Conservation (phyloP, 1,140 invertebrate genomes). For the Archivesica marissinica region DNA sequence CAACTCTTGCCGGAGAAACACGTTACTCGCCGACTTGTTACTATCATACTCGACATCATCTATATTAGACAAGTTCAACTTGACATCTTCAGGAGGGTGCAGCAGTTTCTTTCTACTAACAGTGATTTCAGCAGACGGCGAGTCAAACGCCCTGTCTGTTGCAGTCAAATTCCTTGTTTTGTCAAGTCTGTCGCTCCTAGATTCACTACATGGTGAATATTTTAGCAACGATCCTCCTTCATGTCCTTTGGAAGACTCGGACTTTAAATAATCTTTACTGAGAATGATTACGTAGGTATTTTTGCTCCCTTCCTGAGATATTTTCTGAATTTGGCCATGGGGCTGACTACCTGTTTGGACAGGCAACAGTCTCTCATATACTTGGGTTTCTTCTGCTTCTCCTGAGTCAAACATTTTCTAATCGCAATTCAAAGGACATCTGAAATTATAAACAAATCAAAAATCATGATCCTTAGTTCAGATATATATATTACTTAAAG, state of each 20-base stretch:
- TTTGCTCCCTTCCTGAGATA: conserved; percentile 54
- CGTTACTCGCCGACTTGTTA: conserved; percentile 35
- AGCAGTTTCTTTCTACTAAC: conserved; percentile 24
- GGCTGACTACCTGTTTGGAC: not conserved
- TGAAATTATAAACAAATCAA: not conserved
- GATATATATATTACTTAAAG: too few species aligned
- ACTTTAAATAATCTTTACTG: conserved; percentile 54
- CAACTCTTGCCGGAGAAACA: conserved; percentile 38
- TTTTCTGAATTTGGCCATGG: conserved; percentile 58
- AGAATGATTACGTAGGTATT: conserved; percentile 58
- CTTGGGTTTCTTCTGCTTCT: not conserved
- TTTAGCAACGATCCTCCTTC: not conserved
- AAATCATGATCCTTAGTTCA: too few species aligned
- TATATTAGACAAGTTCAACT: conserved; percentile 56
- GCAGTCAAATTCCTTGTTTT: not conserved
- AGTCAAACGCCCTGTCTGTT: conserved; percentile 21
- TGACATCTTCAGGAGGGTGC: conserved; percentile 38
- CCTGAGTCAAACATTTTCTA: conserved; percentile 26
- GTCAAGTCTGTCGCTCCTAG: not conserved
- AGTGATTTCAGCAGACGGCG: conserved; percentile 3
- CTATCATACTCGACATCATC: conserved; percentile 64
- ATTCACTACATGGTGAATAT: not conserved
- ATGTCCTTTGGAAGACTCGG: not conserved
- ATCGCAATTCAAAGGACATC: not conserved
- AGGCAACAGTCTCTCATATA: not conserved